Evolutionary conservation across 2,113 vertebrate species (phyloP), one percentile per base, ranked within the genome.

Genomic region (Apaloderma vittatum): DNA sequence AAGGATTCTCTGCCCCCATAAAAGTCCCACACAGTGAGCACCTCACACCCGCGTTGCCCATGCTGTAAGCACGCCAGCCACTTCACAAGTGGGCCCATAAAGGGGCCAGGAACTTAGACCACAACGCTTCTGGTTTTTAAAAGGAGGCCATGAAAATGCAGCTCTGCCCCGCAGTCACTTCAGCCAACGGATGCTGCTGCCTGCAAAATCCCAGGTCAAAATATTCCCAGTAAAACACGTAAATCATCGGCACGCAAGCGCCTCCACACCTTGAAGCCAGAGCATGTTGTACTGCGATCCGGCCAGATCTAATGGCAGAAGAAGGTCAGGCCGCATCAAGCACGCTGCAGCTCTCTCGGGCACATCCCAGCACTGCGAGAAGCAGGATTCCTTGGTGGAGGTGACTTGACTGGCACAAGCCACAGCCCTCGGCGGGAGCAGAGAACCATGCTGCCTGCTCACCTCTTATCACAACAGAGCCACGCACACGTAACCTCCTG

Each of bases 271-370:
- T 54, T 22, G 55, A 36, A 51, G 72, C 52, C 68, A 3, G 14
- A 52, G 10, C 36, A 27, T n/a, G 76, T 43, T 17, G 0, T 11
- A 8, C 43, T 16, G 65, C 0, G 3, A 49, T 3, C 40, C 54
- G 58, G 67, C 36, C 78, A 27, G 21, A 15, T 11, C 46, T 21
- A 52, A 15, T 14, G 57, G 58, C 37, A 72, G 61, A 7, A 63
- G 63, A 3, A 26, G 72, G 55, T 46, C 76, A 58, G 55, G 40
- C n/a, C 2, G 3, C 27, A 45, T 81, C 55, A 54, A 70, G 54
- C 0, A 0, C 46, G 58, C 62, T n/a, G 46, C 58, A 75, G 48
- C n/a, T 36, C 22, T 36, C 54, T 74, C 88, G 29, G 43, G 51
- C 19, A 68, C 49, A 45, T 12, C 81, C 37, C 29, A 21, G 13